Evolutionary conservation across 2,113 vertebrate species (phyloP).

Genomic region (Bufo gargarizans): DNA sequence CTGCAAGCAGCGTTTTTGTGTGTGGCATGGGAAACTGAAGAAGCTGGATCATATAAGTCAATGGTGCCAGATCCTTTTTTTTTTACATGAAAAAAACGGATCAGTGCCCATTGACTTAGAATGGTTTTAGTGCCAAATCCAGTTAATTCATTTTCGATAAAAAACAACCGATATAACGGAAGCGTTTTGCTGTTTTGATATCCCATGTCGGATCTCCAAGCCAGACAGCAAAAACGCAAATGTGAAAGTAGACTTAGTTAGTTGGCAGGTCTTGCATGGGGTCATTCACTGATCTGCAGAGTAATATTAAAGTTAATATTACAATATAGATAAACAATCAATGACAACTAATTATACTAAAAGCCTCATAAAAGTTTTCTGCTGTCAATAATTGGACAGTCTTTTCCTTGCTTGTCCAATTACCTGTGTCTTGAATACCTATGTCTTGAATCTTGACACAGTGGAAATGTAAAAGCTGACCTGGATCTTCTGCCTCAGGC

Average conservation of each 20-base stretch:
- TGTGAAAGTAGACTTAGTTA: neutral
- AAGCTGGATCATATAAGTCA: too few species aligned
- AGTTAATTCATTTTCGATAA: too few species aligned
- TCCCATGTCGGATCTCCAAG: too few species aligned
- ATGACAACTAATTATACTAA: neutral
- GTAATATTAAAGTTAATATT: neutral
- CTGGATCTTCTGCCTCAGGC: constrained; percentile 33
- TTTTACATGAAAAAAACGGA: too few species aligned
- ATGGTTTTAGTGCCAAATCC: too few species aligned
- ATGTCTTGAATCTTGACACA: neutral
- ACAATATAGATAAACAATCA: neutral
- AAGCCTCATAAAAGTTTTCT: neutral
- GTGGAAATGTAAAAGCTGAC: constrained; percentile 22
- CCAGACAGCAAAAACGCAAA: too few species aligned
- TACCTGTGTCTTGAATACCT: neutral
- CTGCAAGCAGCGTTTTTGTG: too few species aligned
- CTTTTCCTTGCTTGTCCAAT: neutral
- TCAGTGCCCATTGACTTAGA: too few species aligned
- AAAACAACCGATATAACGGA: too few species aligned
- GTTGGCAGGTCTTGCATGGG: neutral
- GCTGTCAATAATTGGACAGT: neutral
- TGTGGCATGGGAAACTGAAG: too few species aligned
- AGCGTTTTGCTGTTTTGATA: too few species aligned
- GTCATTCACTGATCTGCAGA: neutral
- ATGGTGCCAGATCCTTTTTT: too few species aligned